Conservation (phyloP, 1,140 invertebrate species). For the Aphelenchoides avenae region DNA sequence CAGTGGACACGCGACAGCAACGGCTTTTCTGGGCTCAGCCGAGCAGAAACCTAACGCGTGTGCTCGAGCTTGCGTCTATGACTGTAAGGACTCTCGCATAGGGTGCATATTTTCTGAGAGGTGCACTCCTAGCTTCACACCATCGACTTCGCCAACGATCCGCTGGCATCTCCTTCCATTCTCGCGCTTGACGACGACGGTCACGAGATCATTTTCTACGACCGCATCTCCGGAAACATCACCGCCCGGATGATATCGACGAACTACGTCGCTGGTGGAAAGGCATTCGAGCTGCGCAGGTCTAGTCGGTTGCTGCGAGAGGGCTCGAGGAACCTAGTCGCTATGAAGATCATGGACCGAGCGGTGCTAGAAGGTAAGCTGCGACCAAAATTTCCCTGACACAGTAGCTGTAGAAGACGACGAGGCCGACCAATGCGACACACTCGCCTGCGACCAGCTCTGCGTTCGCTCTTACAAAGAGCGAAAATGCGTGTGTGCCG, state of each 20-base stretch:
- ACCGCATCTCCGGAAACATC: constrained; percentile 3
- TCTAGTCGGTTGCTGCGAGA: constrained; percentile 1
- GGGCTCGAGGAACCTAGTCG: neutral
- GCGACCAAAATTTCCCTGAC: too few species aligned
- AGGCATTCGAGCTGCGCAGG: too few species aligned
- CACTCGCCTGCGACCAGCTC: constrained; percentile 12
- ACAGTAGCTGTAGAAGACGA: constrained; percentile 1
- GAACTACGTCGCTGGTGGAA: too few species aligned
- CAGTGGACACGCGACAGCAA: too few species aligned
- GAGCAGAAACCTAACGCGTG: constrained; percentile 5
- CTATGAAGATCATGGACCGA: constrained; percentile 19
- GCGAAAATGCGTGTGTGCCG: constrained; percentile 17
- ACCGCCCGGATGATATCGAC: constrained; percentile 1
- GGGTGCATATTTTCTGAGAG: too few species aligned
- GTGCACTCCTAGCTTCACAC: too few species aligned
- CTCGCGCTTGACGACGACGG: constrained; percentile 7
- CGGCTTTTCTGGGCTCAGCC: constrained; percentile 16
- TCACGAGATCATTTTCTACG: constrained; percentile 18
- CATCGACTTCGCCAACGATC: too few species aligned
- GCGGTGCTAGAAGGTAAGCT: too few species aligned
- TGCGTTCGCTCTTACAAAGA: constrained; percentile 15
- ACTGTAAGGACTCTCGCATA: too few species aligned
- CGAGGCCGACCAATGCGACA: neutral
- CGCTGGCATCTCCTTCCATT: too few species aligned
- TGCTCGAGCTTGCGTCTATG: constrained; percentile 6